Conservation (phyloP, 92 coral and sea anemone species). For the Muricea muricata region DNA sequence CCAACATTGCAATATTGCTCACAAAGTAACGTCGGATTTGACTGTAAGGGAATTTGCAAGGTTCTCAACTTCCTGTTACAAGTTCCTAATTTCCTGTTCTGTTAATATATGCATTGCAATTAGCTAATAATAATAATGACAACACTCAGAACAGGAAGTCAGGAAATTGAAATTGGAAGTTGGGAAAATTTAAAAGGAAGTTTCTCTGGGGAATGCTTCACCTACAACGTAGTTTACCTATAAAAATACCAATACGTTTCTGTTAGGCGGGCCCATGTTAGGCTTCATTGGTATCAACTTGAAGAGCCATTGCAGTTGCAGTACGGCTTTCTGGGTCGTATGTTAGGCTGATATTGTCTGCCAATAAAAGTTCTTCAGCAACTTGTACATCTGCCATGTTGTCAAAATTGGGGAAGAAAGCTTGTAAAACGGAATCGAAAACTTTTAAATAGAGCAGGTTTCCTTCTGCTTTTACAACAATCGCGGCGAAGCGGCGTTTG, state of each 20-base stretch:
- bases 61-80: no score
- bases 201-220: no score
- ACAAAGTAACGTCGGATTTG: no score
- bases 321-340: background rate
- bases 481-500: constrained; percentile 33
- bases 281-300: background rate
- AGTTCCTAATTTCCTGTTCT: no score
- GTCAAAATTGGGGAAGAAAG: background rate
- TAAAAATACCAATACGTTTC: background rate
- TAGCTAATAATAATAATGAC: no score
- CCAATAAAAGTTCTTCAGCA: background rate
- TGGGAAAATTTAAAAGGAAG: no score
- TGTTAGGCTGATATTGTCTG: background rate
- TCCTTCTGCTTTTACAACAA: constrained; percentile 18
- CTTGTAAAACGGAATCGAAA: background rate
- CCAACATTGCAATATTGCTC: no score
- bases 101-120: no score
- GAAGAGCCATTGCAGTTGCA: background rate
- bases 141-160: no score
- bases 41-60: no score
- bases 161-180: no score
- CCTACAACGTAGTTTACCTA: background rate
- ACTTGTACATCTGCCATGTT: background rate
- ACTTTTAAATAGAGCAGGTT: background rate
- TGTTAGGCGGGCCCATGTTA: background rate